Percentiles rank a stretch among this genome's conserved stretches.
Conservation (phyloP, 2,113 vertebrate species). For the Notarius lentiginosus region DNA sequence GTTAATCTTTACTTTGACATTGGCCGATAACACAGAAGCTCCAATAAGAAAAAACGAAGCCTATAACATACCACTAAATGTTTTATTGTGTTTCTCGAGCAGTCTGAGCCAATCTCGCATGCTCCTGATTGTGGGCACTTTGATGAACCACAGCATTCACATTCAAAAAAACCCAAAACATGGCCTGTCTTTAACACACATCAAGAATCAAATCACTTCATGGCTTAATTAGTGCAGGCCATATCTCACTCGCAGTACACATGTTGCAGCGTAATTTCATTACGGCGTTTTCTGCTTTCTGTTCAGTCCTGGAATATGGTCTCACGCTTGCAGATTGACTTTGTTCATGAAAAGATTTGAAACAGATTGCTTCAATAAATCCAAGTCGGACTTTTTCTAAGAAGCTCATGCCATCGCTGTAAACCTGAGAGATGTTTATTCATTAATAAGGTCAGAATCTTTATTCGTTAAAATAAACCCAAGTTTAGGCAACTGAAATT, state of each 20-base stretch:
- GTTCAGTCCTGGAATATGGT: background rate
- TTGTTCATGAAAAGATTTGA: background rate
- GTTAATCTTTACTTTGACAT: conserved; percentile 19
- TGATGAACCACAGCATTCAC: background rate
- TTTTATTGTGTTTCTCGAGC: conserved; percentile 1
- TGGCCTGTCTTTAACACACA: background rate
- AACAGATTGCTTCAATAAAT: background rate
- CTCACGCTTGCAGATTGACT: background rate
- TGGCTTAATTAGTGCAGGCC: conserved; percentile 8
- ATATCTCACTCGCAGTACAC: background rate
- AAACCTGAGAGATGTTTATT: background rate
- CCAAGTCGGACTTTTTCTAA: background rate
- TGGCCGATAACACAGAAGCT: conserved; percentile 19
- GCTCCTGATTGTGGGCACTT: background rate
- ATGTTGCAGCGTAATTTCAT: background rate
- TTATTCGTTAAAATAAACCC: background rate
- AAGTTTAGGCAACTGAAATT: background rate
- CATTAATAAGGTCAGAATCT: conserved; percentile 3
- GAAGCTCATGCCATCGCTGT: background rate
- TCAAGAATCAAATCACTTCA: background rate
- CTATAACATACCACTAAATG: background rate
- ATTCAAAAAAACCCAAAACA: background rate
- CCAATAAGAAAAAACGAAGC: background rate
- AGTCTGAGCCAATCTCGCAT: background rate
- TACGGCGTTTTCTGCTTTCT: background rate